phyloP scores from a whole-genome alignment of 2,113 vertebrate genomes.

The Pelecanoides urinatrix region DNA sequence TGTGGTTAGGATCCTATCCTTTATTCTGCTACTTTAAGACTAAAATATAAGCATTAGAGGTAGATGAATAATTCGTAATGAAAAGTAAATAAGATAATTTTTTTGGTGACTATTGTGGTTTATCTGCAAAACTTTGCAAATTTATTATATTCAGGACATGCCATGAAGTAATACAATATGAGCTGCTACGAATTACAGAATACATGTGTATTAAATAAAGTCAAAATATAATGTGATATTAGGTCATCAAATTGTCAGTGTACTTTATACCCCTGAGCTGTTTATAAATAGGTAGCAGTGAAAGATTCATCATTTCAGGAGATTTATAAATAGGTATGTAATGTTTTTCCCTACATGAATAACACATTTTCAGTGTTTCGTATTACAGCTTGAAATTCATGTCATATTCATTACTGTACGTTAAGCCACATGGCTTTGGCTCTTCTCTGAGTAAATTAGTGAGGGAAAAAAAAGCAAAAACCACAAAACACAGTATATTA shows the following conservation, averaged over 20 bases:
- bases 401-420: background rate
- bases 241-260: background rate
- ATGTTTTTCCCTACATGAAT: background rate
- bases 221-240: background rate
- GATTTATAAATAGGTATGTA: constrained; percentile 7
- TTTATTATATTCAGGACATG: background rate
- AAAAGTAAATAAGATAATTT: background rate
- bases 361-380: constrained; percentile 8
- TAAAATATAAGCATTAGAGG: background rate
- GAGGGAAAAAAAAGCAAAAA: background rate
- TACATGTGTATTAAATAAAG: background rate
- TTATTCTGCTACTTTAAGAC: background rate
- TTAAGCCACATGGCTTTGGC: background rate
- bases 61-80: background rate
- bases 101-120: background rate
- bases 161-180: background rate
- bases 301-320: background rate
- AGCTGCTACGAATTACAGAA: background rate
- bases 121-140: background rate
- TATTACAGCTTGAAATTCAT: constrained; percentile 4
- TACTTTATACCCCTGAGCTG: background rate
- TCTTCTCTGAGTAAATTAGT: constrained; percentile 17
- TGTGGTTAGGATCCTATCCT: background rate
- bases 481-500: background rate
- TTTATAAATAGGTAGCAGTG: constrained; percentile 16